Evolutionary conservation across 2,888 invertebrate genomes (phyloP), one percentile per base, ranked within the genome.

Genomic region (Caenorhabditis zanzibari): DNA sequence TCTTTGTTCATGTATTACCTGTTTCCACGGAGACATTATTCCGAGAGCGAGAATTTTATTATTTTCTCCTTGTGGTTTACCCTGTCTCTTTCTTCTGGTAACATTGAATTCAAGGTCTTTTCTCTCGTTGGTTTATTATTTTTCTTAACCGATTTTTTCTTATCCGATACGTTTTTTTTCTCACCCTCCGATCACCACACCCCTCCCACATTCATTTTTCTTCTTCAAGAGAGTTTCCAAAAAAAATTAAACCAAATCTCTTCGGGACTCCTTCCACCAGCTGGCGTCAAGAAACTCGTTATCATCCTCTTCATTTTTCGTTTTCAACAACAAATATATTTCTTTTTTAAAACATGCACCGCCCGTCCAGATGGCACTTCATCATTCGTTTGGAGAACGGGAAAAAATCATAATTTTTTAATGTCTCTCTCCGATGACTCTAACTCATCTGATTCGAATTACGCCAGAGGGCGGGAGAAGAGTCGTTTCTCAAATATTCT

Each of bases 11-110:
- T n/a, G 19, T 6, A n/a, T 19, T 75, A 66, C 75, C 58, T 75
- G 75, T 75, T 75, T 75, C 75, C 75, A 75, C 49, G 75, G 66
- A 58, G 47, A 66, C 66, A 54, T 59, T 76, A 28, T 64, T 56
- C 44, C 12, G 49, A 19, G 12, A 28, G 44, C 5, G 22, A n/a
- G 6, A 38, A 73, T 35, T 52, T 22, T 2, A 28, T 63, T 47
- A 19, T 6, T 52, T 61, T 24, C 41, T 44, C 52, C 19, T n/a
- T 24, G 4, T 19, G 4, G 26, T 56, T 41, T 44, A 38, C 49
- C 19, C 19, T 49, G 22, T 24, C n/a, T 41, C 7, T 52, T 44
- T 44, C 28, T 47, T 59, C n/a, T n/a, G n/a, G n/a, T n/a, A n/a
- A n/a, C n/a, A n/a, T n/a, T n/a, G n/a, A n/a, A n/a, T 61, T 73